Evolutionary conservation across 2,113 vertebrate genomes (phyloP), one percentile per base, ranked within the genome.

Genomic region (Carettochelys insculpta): DNA sequence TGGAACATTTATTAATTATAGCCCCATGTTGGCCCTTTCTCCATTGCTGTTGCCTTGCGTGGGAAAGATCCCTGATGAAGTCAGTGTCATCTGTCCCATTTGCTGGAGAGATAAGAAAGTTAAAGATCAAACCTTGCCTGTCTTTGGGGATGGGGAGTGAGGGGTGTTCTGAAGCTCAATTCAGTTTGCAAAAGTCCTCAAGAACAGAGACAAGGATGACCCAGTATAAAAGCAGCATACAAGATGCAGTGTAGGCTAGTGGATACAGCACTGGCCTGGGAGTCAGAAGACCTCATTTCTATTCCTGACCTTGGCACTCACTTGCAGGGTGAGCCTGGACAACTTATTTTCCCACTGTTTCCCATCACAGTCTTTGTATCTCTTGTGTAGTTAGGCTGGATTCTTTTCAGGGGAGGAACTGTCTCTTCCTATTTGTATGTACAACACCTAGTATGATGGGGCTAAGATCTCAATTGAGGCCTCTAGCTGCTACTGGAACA

Each of bases 1-100:
- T 38, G 20, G 20, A 5, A 54, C 38, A 47, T 20, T 41, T 88
- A 68, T 16, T 20, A 22, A n/a, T 68, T 38, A n/a, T 61, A 80
- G 22, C 54, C 92, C 25, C 14, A 2, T 47, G 17, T 87, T 31
- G 68, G 54, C 20, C 17, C 3, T 11, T 34, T 8, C 38, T 58
- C 41, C 81, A 8, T 25, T 8, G 85, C n/a, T 29, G 1, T 27
- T 24, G 47, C 8, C 5, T 48, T 20, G 38, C 34, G 34, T 82
- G 54, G 77, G 83, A 83, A 22, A 71, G 24, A 1, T 3, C 41
- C 14, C 29, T 0, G 12, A 76, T 3, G 7, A 1, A 5, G n/a
- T 10, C 4, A 8, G 22, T 38, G 8, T 3, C 47, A 3, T 2
- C 0, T 2, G 2, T 2, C 13, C 1, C 0, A 5, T 9, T 47